Evolutionary conservation across 2,888 invertebrate species (phyloP), one percentile per base, ranked within the genome.

Genomic region (Aproaerema taeniolella): DNA sequence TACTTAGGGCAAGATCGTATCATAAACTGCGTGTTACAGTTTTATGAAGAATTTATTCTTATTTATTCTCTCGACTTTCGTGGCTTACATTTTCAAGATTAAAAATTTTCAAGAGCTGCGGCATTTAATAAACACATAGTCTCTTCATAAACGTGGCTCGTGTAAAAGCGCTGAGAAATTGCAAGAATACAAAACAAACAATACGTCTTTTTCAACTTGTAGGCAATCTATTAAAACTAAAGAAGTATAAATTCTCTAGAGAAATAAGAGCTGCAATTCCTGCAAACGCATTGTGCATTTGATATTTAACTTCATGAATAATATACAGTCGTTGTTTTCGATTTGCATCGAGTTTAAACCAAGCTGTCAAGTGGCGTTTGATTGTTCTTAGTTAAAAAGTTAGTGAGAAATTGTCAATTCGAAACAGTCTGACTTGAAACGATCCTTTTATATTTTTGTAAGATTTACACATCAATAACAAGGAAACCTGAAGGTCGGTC

Each of bases 281-380:
- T 30, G 11, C 20, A 37, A 36, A 30, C 37, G 37, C 37, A 37
- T 30, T 30, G 20, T 37, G 37, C 37, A 37, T 37, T 37, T 30
- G 37, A 37, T 37, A 37, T 37, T 37, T 37, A 37, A 30, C 17
- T 30, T 37, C 37, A 30, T 37, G 37, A 37, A 37, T 37, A 37
- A 30, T 30, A 12, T 14, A 37, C 29, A 37, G 29, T 12, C 17
- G 29, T 37, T 26, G 35, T 35, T 28, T 28, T 28, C 35, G 28
- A 16, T n/a, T 35, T 26, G 26, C 26, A 26, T 35, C 11, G 30
- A 20, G 29, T 37, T 37, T 37, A 20, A 37, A 37, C 17, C 17
- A 17, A 29, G 15, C 35, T 26, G 35, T 35, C 35, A 35, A 26
- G 15, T 15, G 26, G 8, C n/a, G 9, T 10, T 10, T 35, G 34